Base-by-base conservation (phyloP, 2,888 invertebrate genomes). In the Ophioninae sp. region DNA sequence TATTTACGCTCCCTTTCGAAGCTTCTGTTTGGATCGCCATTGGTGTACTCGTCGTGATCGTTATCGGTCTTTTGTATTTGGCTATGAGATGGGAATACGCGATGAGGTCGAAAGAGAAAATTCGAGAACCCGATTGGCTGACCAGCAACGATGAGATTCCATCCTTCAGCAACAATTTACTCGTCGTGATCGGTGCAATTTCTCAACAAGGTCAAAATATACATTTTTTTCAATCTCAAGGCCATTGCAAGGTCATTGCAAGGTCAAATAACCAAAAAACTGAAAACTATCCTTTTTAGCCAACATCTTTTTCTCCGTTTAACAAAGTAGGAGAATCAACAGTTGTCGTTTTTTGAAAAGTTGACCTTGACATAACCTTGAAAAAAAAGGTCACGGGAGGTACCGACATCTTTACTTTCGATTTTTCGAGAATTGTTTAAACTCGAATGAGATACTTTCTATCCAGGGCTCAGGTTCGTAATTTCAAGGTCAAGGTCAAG, bases 1-100 rank as follows among this genome's bases (percentile, higher is more conserved):
- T 96, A 65, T 96, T 95, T 89, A 91, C 95, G 1, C 91, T 96
- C 39, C 96, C 96, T 0, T 96, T 96, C 89, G 94, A 95, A 80
- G 93, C 91, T 44, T 92, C 93, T 0, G 96, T 96, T n/a, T 96
- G 96, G 96, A 92, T 94, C 70, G 94, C 95, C 41, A 93, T 94
- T 23, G 86, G 93, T 6, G 93, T 92, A 0, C 89, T 95, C 44
- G 88, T 95, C 5, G 83, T 94, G 17, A 74, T 95, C 37, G 91
- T 94, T 65, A 93, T 94, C 8, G 69, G 94, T 1, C 92, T 94
- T 67, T 89, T 95, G 13, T 94, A 93, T 80, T 90, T 94, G 2
- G 93, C 94, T 1, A 93, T 94, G 80, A 93, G 92, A 85, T 94
- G 94, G 93, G 94, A 94, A 88, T 91, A 88, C 74, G 86, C 87